These are phyloP conservation scores for Accipiter virgatus DNA, from an alignment of 2,113 vertebrate species.

Conservation along the genomic window DNA sequence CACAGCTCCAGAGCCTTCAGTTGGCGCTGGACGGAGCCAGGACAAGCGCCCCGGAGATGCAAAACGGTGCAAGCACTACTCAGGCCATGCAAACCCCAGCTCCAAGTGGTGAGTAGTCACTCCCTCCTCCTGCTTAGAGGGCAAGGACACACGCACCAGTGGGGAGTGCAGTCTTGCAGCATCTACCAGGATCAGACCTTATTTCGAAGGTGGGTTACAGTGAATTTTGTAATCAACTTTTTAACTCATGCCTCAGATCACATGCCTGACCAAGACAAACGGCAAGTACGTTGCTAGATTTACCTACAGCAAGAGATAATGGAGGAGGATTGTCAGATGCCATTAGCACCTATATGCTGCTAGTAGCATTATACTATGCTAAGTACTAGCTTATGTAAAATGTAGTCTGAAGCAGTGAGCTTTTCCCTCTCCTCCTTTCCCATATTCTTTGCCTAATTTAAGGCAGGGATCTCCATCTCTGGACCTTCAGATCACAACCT, in stretches of 20 bases:
- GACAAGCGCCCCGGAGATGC: not conserved
- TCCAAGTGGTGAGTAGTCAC: slow-evolving; percentile 31
- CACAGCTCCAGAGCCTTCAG: slow-evolving; percentile 75
- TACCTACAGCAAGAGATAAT: not conserved
- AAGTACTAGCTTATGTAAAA: not conserved
- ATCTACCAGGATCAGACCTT: not conserved
- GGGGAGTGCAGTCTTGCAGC: not conserved
- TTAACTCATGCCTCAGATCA: not conserved
- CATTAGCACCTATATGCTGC: not conserved
- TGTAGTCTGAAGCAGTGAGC: not conserved
- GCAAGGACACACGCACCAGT: not conserved
- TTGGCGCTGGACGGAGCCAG: slow-evolving; percentile 71
- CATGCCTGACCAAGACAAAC: not conserved
- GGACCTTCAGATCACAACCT: not conserved
- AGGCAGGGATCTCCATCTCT: not conserved
- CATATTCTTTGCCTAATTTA: not conserved
- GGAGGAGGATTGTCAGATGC: not conserved
- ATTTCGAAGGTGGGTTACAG: not conserved
- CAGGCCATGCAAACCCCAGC: not conserved
- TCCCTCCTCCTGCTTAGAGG: not conserved
- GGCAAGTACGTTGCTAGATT: not conserved
- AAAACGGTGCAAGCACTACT: not conserved
- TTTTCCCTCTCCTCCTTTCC: not conserved
- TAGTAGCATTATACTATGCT: not conserved
- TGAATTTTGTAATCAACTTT: not conserved